Percentiles rank a stretch among this genome's conserved stretches.
phyloP scores from a whole-genome alignment of 2,888 invertebrate genomes.

The Lissocephala sabroskyi region DNA sequence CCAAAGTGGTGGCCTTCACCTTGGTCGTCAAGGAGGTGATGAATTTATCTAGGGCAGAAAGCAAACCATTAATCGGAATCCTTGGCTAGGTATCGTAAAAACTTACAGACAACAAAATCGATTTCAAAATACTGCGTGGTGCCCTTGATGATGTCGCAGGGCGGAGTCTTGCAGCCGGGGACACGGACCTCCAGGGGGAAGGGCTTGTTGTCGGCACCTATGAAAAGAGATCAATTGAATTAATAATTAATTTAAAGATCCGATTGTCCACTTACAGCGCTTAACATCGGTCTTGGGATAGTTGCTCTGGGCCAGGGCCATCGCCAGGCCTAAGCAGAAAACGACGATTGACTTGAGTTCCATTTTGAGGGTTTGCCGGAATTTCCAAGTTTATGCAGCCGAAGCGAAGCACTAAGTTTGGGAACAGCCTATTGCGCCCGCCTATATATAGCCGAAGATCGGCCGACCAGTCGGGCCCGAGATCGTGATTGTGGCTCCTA shows the following conservation, averaged over 20 bases:
- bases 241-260: neutral
- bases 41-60: slow-evolving; percentile 36
- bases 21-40: slow-evolving; percentile 40
- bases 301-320: too few species aligned
- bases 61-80: too few species aligned
- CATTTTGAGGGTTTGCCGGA: too few species aligned
- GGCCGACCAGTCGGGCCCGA: too few species aligned
- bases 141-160: slow-evolving; percentile 67
- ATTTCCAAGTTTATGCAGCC: too few species aligned
- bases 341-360: too few species aligned
- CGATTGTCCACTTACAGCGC: slow-evolving; percentile 36
- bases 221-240: neutral
- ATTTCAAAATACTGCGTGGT: slow-evolving; percentile 54
- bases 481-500: too few species aligned
- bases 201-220: slow-evolving; percentile 56
- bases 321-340: too few species aligned
- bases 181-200: slow-evolving; percentile 59
- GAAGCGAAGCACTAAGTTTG: too few species aligned
- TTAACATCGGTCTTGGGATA: slow-evolving; percentile 46
- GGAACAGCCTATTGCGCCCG: too few species aligned
- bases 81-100: too few species aligned
- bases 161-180: slow-evolving; percentile 58
- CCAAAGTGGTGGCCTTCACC: slow-evolving; percentile 66
- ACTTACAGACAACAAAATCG: slow-evolving; percentile 57
- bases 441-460: too few species aligned